phyloP scores from a whole-genome alignment of 1,140 invertebrate genomes.

The Caenorhabditis tropicalis region DNA sequence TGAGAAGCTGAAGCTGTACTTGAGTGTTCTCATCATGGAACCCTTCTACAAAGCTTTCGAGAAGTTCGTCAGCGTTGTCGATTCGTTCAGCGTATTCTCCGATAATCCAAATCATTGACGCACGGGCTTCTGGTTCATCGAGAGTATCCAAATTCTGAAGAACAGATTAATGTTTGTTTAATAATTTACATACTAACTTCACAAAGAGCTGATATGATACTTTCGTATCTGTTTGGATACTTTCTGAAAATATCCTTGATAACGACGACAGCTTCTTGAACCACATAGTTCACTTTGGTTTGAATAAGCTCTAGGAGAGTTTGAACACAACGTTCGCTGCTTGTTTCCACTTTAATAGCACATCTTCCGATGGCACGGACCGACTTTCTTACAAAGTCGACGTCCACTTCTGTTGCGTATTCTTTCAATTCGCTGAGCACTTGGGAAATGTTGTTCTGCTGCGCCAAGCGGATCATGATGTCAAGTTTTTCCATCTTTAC shows the following conservation, averaged over 20 bases:
- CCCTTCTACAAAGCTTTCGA: conserved; percentile 98
- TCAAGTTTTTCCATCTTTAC: conserved; percentile 99
- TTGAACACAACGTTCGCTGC: conserved; percentile 95
- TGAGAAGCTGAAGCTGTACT: conserved; percentile 94
- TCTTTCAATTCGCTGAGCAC: conserved; percentile 98
- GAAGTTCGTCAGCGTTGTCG: conserved; percentile 96
- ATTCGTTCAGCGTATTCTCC: conserved; percentile 97
- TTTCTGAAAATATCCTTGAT: conserved; percentile 98
- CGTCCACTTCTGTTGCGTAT: conserved; percentile 97
- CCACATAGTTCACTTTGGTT: conserved; percentile 99
- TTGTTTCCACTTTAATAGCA: conserved; percentile 97
- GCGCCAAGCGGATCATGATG: conserved; percentile 98
- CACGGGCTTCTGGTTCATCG: conserved; percentile 97
- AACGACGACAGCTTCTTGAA: conserved; percentile 99
- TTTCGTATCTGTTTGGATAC: conserved; percentile 99
- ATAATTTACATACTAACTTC: conserved; percentile 77
- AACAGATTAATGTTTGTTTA: not conserved
- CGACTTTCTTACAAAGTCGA: conserved; percentile 99
- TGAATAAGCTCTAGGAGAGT: conserved; percentile 98
- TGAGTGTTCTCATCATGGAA: conserved; percentile 99
- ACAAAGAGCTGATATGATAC: conserved; percentile 98
- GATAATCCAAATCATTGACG: conserved; percentile 99
- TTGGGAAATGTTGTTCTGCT: conserved; percentile 96
- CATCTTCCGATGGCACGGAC: conserved; percentile 97
- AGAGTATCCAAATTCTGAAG: conserved; percentile 88